A percentile compares a stretch with the other conserved stretches of the same genome.
phyloP scores from a whole-genome alignment of 2,888 invertebrate genomes.

The Drosophila mulleri region DNA sequence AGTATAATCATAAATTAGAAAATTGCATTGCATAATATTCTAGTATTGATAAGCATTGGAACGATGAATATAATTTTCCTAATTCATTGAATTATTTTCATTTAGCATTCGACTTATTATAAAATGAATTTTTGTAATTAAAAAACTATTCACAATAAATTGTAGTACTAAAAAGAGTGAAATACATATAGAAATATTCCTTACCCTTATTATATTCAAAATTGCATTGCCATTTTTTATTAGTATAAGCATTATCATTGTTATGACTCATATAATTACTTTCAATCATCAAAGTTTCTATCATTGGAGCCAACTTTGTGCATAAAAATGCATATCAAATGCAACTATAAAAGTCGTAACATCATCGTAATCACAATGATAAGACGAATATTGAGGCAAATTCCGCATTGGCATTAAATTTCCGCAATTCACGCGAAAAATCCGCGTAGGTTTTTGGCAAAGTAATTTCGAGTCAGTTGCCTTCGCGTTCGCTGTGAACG shows the following conservation, averaged over 20 bases:
- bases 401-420: background rate
- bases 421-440: background rate
- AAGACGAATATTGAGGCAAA: background rate
- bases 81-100: too few relatives aligned
- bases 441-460: conserved; percentile 20
- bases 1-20: too few relatives aligned
- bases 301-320: background rate
- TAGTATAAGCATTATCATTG: background rate
- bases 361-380: background rate
- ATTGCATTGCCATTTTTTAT: background rate
- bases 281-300: background rate
- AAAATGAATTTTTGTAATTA: too few relatives aligned
- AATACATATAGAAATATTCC: too few relatives aligned
- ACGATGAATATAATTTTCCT: too few relatives aligned
- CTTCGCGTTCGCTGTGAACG: background rate
- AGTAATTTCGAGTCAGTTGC: conserved; percentile 27
- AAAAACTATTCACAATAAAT: too few relatives aligned
- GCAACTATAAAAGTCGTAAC: background rate
- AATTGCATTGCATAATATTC: too few relatives aligned
- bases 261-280: background rate
- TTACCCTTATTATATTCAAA: background rate
- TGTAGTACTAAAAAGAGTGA: too few relatives aligned
- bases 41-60: too few relatives aligned
- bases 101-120: too few relatives aligned
- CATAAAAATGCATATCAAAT: background rate